Base-by-base conservation (phyloP, 2,888 invertebrate genomes). In the Zonitis immaculata region DNA sequence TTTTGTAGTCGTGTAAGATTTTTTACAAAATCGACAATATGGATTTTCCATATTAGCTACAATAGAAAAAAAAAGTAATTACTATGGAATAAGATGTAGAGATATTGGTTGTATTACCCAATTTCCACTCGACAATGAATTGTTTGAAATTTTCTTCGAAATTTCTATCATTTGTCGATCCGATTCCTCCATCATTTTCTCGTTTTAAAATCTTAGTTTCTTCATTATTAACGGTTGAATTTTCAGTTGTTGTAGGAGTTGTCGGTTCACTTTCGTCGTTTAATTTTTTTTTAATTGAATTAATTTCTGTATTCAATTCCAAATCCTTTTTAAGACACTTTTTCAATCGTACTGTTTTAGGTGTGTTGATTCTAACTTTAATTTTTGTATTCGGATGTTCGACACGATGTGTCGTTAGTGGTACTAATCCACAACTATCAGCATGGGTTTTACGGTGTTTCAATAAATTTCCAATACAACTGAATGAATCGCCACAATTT, bases 361-460 rank as follows among this genome's bases (percentile, higher is more conserved):
- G 70, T 3, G 70, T 72, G 49, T 72, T 72, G 16, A 71, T 65
- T 57, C 64, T 65, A 9, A 73, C 65, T 63, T 70, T 71, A 32
- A 67, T 64, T 60, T 67, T 69, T 1, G 73, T 73, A 0, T 64
- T 54, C 11, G 71, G 70, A 59, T 73, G 63, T 49, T 65, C 63
- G 5, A 73, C 70, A 14, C 68, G 58, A 54, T 72, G 71, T 9
- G 67, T 66, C 3, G 70, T 73, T 32, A 70, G 56, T 4, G 70
- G 68, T 25, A 67, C 52, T 42, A 70, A 63, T 2, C 79, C 79
- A 62, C 80, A 80, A 6, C 75, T 75, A 16, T 76, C 75, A 0
- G 76, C 73, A 47, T 78, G 75, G 12, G 76, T 75, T 45, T 74
- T 73, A 12, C 79, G 70, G 63, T 80, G 80, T 61, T 79, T 79